A percentile compares a stretch with the other conserved stretches of the same genome.
Evolutionary conservation across 2,888 invertebrate species (phyloP).

Genomic region (Phytoseiulus persimilis): DNA sequence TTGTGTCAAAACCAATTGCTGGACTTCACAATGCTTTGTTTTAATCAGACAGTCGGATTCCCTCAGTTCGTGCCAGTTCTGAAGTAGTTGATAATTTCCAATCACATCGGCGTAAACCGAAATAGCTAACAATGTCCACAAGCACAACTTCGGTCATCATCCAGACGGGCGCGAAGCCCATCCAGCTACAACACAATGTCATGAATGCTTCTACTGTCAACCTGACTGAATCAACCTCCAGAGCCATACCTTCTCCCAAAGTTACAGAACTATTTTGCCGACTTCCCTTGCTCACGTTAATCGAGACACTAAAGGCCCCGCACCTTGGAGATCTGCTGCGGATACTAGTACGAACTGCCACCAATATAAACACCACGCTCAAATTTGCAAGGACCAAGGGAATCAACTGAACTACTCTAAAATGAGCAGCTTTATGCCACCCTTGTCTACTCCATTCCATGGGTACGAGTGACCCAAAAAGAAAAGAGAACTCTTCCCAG

Average conservation of each 20-base stretch:
- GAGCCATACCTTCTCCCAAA: conserved; percentile 45
- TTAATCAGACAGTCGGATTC: conserved; percentile 55
- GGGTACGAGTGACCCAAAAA: conserved; percentile 51
- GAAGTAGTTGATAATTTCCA: conserved; percentile 43
- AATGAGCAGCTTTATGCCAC: no score
- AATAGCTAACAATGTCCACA: neutral
- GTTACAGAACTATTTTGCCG: conserved; percentile 60
- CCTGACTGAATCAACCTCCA: no score
- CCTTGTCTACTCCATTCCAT: conserved; percentile 49
- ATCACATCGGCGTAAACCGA: conserved; percentile 29
- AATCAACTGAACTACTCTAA: no score
- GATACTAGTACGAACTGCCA: conserved; percentile 54
- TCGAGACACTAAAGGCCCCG: conserved; percentile 62
- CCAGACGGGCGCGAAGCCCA: no score
- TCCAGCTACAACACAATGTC: no score
- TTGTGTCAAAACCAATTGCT: conserved; percentile 50
- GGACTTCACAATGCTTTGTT: conserved; percentile 52
- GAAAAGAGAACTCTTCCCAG: conserved; percentile 53
- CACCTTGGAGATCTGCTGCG: conserved; percentile 68
- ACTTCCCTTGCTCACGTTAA: conserved; percentile 63
- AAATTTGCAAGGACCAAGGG: no score
- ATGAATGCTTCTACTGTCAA: no score
- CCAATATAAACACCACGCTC: conserved; percentile 42
- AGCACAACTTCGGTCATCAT: no score
- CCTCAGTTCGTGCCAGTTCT: conserved; percentile 52